Conservation (phyloP, 2,888 invertebrate species). For the Eupithecia pulchellata region DNA sequence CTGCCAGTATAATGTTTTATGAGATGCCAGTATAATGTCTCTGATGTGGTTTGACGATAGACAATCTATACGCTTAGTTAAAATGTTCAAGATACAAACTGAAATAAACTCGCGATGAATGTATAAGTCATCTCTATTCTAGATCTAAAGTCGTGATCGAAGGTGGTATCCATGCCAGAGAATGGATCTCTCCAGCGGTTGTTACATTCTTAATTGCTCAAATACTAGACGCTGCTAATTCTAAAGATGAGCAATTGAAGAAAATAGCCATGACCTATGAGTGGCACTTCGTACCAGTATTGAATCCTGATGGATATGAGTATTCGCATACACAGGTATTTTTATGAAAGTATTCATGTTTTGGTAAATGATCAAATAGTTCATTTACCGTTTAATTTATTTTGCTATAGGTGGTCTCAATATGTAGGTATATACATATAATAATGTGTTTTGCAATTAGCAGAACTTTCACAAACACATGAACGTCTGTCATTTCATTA, state of each 20-base stretch:
- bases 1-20: too few species aligned
- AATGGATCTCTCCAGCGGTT: conserved; percentile 89
- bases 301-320: conserved; percentile 87
- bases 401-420: too few species aligned
- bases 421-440: too few species aligned
- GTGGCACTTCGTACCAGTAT: conserved; percentile 89
- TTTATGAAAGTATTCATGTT: background rate
- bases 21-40: too few species aligned
- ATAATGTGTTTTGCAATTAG: background rate
- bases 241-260: conserved; percentile 63
- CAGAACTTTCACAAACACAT: background rate
- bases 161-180: conserved; percentile 89
- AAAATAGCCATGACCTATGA: conserved; percentile 78
- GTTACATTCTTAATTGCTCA: conserved; percentile 85
- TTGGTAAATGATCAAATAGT: too few species aligned
- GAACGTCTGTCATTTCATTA: background rate
- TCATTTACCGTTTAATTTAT: too few species aligned
- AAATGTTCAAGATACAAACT: background rate
- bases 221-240: conserved; percentile 69
- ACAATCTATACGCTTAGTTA: background rate
- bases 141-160: conserved; percentile 85
- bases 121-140: conserved; percentile 3
- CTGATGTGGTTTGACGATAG: background rate
- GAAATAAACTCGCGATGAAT: background rate
- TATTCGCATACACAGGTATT: conserved; percentile 50